phyloP scores from a whole-genome alignment of 2,888 invertebrate species.

The Criorhina ranunculi region DNA sequence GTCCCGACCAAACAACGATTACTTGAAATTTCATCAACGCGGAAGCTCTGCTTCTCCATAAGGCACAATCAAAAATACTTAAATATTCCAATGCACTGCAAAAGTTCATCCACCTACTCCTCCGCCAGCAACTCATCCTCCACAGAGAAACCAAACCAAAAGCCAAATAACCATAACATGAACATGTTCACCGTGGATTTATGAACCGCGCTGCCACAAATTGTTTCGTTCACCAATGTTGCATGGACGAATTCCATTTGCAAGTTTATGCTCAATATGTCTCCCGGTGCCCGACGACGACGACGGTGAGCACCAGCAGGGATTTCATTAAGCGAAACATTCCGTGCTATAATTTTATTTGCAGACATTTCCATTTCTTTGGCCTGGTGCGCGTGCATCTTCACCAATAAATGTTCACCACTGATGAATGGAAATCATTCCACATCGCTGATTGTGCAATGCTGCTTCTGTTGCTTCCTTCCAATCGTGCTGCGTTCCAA shows the following conservation, averaged over 20 bases:
- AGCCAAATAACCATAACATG: slow-evolving; percentile 60
- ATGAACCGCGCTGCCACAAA: slow-evolving; percentile 68
- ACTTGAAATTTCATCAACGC: slow-evolving; percentile 30
- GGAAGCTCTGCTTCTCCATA: slow-evolving; percentile 26
- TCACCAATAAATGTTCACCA: slow-evolving; percentile 66
- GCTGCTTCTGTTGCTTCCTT: too few relatives aligned
- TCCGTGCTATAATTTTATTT: slow-evolving; percentile 69
- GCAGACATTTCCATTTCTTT: slow-evolving; percentile 42
- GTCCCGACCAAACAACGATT: not conserved
- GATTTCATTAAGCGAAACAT: slow-evolving; percentile 62
- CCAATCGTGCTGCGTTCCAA: not conserved
- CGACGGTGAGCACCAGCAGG: slow-evolving; percentile 17
- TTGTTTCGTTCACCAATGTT: slow-evolving; percentile 60
- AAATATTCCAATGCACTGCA: slow-evolving; percentile 2
- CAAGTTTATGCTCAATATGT: slow-evolving; percentile 60
- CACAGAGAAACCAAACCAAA: not conserved
- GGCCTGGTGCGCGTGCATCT: slow-evolving; percentile 59
- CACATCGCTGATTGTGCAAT: slow-evolving; percentile 62
- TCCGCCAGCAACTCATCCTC: slow-evolving; percentile 22
- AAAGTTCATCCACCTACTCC: not conserved
- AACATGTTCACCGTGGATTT: slow-evolving; percentile 63
- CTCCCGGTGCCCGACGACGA: slow-evolving; percentile 11
- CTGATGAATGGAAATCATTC: slow-evolving; percentile 75
- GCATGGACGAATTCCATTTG: slow-evolving; percentile 68
- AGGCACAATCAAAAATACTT: not conserved